Evolutionary conservation across 2,888 invertebrate species (phyloP).

Genomic region (Chrysomela aeneicollis): DNA sequence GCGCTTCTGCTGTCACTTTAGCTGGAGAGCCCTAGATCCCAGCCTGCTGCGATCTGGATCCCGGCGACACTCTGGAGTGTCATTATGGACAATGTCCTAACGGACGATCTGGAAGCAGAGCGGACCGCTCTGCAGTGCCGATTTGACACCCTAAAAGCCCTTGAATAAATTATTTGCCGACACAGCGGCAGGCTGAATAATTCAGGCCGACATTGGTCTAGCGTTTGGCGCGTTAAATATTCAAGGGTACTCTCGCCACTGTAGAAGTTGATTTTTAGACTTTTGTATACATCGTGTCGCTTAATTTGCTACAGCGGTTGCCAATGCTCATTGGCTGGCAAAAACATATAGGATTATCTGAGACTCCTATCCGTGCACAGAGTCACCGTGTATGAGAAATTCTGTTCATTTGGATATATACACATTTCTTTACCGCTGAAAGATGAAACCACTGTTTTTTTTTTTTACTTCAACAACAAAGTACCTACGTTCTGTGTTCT

Average conservation of each 20-base stretch:
- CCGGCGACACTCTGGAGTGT: slow-evolving; percentile 29
- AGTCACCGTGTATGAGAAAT: no score
- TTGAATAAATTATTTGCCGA: slow-evolving; percentile 61
- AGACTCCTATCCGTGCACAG: no score
- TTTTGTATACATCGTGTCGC: slow-evolving; percentile 39
- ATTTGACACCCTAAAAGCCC: slow-evolving; percentile 62
- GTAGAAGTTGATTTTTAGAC: slow-evolving; percentile 35
- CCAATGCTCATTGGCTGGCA: slow-evolving; percentile 4
- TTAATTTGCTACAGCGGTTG: slow-evolving; percentile 26
- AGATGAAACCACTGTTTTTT: no score
- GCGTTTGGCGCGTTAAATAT: slow-evolving; percentile 62
- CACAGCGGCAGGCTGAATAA: slow-evolving; percentile 62
- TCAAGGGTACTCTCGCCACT: slow-evolving; percentile 54
- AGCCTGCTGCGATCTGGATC: not conserved
- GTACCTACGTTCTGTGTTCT: no score
- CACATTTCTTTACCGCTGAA: no score
- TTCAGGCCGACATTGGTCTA: slow-evolving; percentile 62
- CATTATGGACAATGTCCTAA: slow-evolving; percentile 33
- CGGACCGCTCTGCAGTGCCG: slow-evolving; percentile 46
- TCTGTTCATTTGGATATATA: no score
- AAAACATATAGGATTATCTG: slow-evolving; percentile 7
- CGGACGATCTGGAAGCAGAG: slow-evolving; percentile 36
- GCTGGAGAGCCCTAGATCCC: slow-evolving; percentile 1
- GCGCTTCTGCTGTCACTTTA: not conserved
- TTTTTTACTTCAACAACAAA: no score